Evolutionary conservation across 2,113 vertebrate genomes (phyloP).

Genomic region (Acinonyx jubatus): DNA sequence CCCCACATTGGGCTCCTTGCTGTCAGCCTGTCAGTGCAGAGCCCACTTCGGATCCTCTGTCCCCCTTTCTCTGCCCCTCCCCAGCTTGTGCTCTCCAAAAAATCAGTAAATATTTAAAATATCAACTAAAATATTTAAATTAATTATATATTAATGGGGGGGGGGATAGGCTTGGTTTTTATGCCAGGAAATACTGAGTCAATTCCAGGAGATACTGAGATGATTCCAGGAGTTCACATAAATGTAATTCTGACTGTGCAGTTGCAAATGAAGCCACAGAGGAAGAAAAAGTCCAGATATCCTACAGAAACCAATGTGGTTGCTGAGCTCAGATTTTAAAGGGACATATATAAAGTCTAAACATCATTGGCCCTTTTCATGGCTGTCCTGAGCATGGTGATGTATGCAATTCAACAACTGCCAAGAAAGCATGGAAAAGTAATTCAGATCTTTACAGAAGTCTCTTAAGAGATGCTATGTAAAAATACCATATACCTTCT

Average conservation of each 20-base stretch:
- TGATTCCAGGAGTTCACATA: slow-evolving; percentile 53
- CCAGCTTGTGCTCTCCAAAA: too few species aligned
- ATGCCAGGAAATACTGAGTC: slow-evolving; percentile 56
- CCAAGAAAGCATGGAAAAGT: background rate
- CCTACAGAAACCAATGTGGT: slow-evolving; percentile 53
- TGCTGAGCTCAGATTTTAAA: slow-evolving; percentile 48
- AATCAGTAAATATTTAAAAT: background rate
- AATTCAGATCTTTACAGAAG: background rate
- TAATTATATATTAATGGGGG: slow-evolving; percentile 3
- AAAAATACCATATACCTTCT: background rate
- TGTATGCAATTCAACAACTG: background rate
- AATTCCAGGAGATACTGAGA: slow-evolving; percentile 48
- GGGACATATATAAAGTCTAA: background rate
- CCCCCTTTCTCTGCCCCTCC: too few species aligned
- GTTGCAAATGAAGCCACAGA: slow-evolving; percentile 47
- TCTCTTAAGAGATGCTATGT: background rate
- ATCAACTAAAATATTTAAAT: background rate
- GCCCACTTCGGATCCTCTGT: too few species aligned
- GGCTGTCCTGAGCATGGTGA: background rate
- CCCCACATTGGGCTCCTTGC: too few species aligned
- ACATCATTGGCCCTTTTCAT: background rate
- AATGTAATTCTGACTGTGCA: slow-evolving; percentile 34
- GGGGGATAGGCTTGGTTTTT: slow-evolving; percentile 23
- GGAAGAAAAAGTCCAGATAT: slow-evolving; percentile 42
- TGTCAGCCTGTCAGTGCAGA: too few species aligned